These are phyloP conservation scores for Chiloscyllium plagiosum DNA, from an alignment of 2,113 vertebrate species.

Conservation along the genomic window DNA sequence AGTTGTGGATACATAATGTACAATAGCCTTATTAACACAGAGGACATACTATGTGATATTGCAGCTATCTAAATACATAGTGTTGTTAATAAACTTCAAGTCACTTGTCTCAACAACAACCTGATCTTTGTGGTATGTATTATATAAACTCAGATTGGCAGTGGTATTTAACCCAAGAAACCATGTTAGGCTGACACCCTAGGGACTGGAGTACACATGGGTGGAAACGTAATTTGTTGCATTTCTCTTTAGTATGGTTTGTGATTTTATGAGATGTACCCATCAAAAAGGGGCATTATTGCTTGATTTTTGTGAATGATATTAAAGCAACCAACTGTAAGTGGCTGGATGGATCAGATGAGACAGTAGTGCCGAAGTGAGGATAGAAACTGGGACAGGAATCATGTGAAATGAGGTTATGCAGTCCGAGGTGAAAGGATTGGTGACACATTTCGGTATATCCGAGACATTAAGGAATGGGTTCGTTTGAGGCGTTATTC, in stretches of 20 bases:
- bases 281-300: background rate
- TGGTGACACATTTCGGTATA: background rate
- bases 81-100: too few species aligned
- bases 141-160: too few species aligned
- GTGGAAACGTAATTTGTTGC: background rate
- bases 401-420: background rate
- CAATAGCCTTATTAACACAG: too few species aligned
- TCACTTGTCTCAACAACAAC: too few species aligned
- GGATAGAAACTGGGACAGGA: background rate
- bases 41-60: too few species aligned
- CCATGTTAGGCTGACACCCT: too few species aligned
- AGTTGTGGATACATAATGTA: too few species aligned
- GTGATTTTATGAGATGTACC: background rate
- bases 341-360: background rate
- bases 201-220: background rate
- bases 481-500: background rate
- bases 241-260: background rate
- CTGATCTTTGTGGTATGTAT: too few species aligned
- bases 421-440: background rate
- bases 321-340: background rate
- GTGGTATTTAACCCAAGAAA: too few species aligned
- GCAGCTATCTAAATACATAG: too few species aligned
- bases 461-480: background rate
- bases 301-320: background rate
- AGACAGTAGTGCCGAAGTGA: background rate